Conservation (phyloP, 2,797 vertebrate species). For the Spea hammondii region DNA sequence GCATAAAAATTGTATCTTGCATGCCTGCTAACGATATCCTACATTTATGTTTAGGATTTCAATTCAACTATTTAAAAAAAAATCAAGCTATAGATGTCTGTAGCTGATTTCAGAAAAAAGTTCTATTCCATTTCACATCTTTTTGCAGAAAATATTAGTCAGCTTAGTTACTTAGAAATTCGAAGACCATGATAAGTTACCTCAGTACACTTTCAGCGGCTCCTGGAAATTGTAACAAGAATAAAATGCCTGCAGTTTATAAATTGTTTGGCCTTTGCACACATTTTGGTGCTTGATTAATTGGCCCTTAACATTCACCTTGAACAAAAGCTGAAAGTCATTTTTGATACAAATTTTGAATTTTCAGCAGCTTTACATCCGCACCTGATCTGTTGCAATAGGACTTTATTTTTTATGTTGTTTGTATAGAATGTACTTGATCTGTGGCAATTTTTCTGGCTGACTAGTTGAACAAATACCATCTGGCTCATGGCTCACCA, state of each 20-base stretch:
- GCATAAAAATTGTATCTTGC: too few relatives aligned
- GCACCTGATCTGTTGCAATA: constrained; percentile 52
- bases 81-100: too few relatives aligned
- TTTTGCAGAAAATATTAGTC: constrained; percentile 20
- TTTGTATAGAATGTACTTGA: constrained; percentile 50
- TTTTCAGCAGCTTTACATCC: constrained; percentile 49
- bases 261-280: constrained; percentile 24
- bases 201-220: constrained; percentile 3
- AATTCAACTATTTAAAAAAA: too few relatives aligned
- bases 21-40: too few relatives aligned
- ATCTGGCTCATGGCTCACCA: constrained; percentile 62
- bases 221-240: constrained; percentile 20
- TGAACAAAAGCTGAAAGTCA: constrained; percentile 31
- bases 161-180: constrained; percentile 1
- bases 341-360: constrained; percentile 43
- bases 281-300: constrained; percentile 38
- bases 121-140: too few relatives aligned
- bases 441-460: constrained; percentile 60
- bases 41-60: too few relatives aligned
- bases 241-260: constrained; percentile 17
- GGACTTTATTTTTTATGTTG: constrained; percentile 33
- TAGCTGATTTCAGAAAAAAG: too few relatives aligned
- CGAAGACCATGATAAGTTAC: constrained; percentile 3
- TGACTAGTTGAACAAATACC: constrained; percentile 62
- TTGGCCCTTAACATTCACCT: constrained; percentile 37